A percentile compares a stretch with the other conserved stretches of the same genome.
Evolutionary conservation across 1,140 invertebrate species (phyloP).

Genomic region (Drosophila erecta): DNA sequence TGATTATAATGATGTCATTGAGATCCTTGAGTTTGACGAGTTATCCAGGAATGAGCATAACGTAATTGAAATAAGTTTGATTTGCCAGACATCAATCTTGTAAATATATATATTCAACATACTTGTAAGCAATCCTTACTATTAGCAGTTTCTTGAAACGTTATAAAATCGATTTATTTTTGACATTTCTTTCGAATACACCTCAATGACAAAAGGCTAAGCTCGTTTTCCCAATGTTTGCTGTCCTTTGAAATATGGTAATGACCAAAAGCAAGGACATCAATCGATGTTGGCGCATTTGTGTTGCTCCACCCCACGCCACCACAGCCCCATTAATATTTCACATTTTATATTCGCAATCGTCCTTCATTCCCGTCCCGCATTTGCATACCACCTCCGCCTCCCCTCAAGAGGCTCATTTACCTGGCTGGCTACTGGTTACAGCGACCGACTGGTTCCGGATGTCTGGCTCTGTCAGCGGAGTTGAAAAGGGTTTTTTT

Average conservation of each 20-base stretch:
- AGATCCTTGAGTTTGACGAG: background rate
- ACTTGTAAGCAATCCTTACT: no score
- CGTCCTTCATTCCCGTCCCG: background rate
- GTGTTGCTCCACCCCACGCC: conserved; percentile 16
- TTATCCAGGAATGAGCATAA: no score
- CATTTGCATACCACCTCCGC: background rate
- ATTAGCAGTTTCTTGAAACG: no score
- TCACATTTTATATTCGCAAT: conserved; percentile 56
- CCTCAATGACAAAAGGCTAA: background rate
- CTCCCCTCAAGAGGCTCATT: conserved; percentile 4
- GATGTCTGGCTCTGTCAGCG: conserved; percentile 41
- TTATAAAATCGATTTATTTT: background rate
- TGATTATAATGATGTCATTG: conserved; percentile 2
- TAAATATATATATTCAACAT: no score
- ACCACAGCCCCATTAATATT: conserved; percentile 51
- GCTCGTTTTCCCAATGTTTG: background rate
- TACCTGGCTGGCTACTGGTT: conserved; percentile 25
- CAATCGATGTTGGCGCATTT: conserved; percentile 51
- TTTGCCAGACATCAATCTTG: no score
- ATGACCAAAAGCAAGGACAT: conserved; percentile 53
- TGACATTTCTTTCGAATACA: background rate
- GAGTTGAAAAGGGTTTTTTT: conserved; percentile 47
- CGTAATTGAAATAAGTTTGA: no score
- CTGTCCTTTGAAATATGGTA: conserved; percentile 44
- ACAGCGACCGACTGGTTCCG: conserved; percentile 9